A percentile compares a stretch with the other conserved stretches of the same genome.
phyloP scores from a whole-genome alignment of 2,113 vertebrate species.

The Scatophagus argus region DNA sequence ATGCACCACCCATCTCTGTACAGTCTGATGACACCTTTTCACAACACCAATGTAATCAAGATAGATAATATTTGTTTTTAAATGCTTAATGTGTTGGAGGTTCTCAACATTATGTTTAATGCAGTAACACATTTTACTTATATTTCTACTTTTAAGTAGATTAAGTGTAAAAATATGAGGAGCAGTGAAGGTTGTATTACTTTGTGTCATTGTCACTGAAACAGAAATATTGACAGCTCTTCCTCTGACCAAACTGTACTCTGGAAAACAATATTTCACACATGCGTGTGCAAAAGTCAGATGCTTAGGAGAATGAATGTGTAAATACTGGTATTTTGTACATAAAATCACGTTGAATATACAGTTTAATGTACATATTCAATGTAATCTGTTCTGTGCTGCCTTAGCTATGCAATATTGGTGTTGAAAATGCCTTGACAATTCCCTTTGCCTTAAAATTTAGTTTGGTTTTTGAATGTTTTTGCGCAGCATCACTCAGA shows the following conservation, averaged over 20 bases:
- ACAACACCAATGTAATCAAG: conserved; percentile 11
- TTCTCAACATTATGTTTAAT: conserved; percentile 57
- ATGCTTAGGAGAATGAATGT: conserved; percentile 69
- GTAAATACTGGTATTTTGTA: conserved; percentile 77
- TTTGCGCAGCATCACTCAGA: conserved; percentile 29
- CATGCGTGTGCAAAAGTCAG: conserved; percentile 35
- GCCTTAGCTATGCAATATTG: conserved; percentile 87
- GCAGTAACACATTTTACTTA: conserved; percentile 47
- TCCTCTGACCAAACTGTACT: conserved; percentile 60
- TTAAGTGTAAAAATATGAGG: conserved; percentile 35
- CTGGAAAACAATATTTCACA: conserved; percentile 49
- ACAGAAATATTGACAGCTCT: conserved; percentile 52
- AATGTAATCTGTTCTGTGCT: conserved; percentile 69
- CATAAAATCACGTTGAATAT: conserved; percentile 60
- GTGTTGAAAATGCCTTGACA: conserved; percentile 84
- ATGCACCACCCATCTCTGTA: conserved; percentile 51
- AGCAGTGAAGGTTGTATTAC: conserved; percentile 41
- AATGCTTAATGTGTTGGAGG: conserved; percentile 32
- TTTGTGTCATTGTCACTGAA: conserved; percentile 76
- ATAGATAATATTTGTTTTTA: conserved; percentile 38
- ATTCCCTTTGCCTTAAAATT: conserved; percentile 84
- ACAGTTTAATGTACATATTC: conserved; percentile 74
- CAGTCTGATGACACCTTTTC: conserved; percentile 45
- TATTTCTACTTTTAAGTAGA: conserved; percentile 44
- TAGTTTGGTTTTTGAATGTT: conserved; percentile 70